Conservation (phyloP, 1,140 invertebrate species). For the Drosophila willistoni region DNA sequence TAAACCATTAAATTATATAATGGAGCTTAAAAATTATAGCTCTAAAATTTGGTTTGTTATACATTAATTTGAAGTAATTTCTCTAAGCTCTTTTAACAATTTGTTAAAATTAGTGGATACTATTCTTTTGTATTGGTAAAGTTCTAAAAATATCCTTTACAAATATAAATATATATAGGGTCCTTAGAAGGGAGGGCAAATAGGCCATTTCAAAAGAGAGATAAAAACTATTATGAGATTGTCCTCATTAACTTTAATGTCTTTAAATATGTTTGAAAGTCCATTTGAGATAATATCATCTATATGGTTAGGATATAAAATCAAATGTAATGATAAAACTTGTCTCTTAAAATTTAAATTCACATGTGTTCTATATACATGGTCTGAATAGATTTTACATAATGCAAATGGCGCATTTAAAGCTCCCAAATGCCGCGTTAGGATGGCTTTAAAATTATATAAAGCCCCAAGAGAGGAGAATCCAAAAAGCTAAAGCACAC, state of each 20-base stretch:
- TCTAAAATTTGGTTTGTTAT: no score
- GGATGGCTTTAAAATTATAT: constrained; percentile 71
- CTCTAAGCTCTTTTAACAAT: no score
- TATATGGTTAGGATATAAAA: not conserved
- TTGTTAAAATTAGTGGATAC: no score
- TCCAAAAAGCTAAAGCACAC: constrained; percentile 19
- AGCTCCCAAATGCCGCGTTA: constrained; percentile 19
- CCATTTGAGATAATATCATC: not conserved
- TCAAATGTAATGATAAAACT: not conserved
- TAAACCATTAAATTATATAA: no score
- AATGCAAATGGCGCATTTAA: constrained; percentile 57
- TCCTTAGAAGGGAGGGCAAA: no score
- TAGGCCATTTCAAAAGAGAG: not conserved
- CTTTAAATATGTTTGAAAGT: not conserved
- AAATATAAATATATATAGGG: no score
- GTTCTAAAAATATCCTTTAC: no score
- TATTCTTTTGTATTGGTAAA: no score
- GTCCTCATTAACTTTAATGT: not conserved
- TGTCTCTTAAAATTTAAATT: constrained; percentile 36
- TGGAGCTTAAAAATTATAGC: no score
- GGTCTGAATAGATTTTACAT: constrained; percentile 48
- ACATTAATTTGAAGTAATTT: no score
- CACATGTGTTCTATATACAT: constrained; percentile 23
- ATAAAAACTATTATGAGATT: not conserved
- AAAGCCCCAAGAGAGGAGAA: constrained; percentile 41